phyloP scores from a whole-genome alignment of 2,113 vertebrate genomes.

The Entelurus aequoreus region DNA sequence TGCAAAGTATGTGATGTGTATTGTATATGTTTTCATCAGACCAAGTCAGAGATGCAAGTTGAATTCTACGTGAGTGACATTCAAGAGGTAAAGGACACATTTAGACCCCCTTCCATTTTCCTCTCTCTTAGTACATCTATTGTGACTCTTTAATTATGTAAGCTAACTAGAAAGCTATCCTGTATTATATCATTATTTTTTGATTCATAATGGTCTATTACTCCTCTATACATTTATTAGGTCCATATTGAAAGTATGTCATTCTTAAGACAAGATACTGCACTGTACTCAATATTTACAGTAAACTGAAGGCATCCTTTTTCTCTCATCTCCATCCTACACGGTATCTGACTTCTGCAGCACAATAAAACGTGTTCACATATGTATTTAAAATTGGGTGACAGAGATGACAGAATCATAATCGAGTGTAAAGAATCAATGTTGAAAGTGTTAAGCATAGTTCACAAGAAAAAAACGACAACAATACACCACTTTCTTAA shows the following conservation, averaged over 20 bases:
- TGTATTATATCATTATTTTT: slow-evolving; percentile 24
- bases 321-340: neutral
- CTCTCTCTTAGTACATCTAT: neutral
- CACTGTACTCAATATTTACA: neutral
- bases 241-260: neutral
- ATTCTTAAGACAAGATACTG: neutral
- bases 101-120: slow-evolving; percentile 18
- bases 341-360: neutral
- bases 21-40: slow-evolving; percentile 67
- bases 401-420: neutral
- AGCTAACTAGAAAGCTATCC: slow-evolving; percentile 42
- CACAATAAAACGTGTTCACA: neutral
- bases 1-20: slow-evolving; percentile 21
- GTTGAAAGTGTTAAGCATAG: neutral
- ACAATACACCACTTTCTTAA: too few relatives aligned
- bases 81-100: slow-evolving; percentile 82
- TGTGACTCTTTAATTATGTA: slow-evolving; percentile 8
- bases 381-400: neutral
- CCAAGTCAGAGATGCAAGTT: slow-evolving; percentile 94
- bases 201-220: slow-evolving; percentile 37
- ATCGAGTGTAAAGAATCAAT: neutral
- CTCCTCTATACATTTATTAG: slow-evolving; percentile 16
- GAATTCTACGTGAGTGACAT: slow-evolving; percentile 95
- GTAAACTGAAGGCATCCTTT: neutral
- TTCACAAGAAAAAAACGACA: too few relatives aligned